Evolutionary conservation across 2,113 vertebrate genomes (phyloP).

Genomic region (Bombycilla garrulus): DNA sequence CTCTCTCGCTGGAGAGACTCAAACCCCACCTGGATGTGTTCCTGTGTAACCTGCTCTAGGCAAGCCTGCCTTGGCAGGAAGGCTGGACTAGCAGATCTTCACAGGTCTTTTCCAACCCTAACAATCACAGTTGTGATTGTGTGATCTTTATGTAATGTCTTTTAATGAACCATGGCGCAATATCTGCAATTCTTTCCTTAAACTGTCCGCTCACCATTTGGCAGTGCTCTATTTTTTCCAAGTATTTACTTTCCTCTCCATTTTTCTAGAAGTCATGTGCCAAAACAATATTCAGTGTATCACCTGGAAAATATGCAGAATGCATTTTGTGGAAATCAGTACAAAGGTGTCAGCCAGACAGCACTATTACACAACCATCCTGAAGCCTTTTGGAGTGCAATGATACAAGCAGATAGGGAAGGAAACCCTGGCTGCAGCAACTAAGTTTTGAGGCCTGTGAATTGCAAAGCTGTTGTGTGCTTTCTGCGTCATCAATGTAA

Average conservation of each 20-base stretch:
- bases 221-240: not conserved
- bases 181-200: no score
- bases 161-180: no score
- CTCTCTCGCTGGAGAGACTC: not conserved
- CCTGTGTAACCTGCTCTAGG: not conserved
- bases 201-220: not conserved
- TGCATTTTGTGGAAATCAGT: not conserved
- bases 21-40: no score
- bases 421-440: not conserved
- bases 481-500: not conserved
- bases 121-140: not conserved
- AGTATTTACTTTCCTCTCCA: not conserved
- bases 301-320: not conserved
- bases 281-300: not conserved
- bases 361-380: not conserved
- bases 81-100: not conserved
- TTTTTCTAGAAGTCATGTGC: not conserved
- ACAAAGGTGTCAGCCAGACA: accelerated
- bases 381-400: not conserved
- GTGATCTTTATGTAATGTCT: not conserved
- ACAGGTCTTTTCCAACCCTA: not conserved
- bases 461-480: not conserved
- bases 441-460: not conserved
- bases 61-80: accelerated
- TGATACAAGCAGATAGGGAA: not conserved